Percentiles rank a stretch among this genome's conserved stretches.
phyloP scores from a whole-genome alignment of 2,888 invertebrate species.

The Pristionchus japonicus region DNA sequence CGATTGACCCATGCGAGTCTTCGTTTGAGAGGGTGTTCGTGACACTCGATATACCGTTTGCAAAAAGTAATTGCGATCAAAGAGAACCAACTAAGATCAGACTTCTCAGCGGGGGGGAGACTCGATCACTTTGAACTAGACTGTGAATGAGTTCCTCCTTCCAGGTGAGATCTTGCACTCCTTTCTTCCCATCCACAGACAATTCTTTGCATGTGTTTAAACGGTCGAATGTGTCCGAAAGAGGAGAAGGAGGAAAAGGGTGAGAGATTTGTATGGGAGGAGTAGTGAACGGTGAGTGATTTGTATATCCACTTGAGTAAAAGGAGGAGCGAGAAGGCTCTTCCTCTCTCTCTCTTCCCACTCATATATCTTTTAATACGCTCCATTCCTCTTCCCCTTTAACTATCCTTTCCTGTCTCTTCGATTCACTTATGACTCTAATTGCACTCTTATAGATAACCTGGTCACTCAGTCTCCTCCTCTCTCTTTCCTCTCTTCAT shows the following conservation, averaged over 20 bases:
- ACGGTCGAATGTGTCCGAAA: slow-evolving; percentile 20
- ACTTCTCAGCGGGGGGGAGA: neutral
- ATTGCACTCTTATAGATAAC: slow-evolving; percentile 44
- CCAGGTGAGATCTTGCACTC: neutral
- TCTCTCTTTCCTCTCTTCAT: neutral
- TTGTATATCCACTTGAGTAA: slow-evolving; percentile 43
- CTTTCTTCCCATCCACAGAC: slow-evolving; percentile 6
- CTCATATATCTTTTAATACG: slow-evolving; percentile 29
- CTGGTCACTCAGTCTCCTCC: slow-evolving; percentile 32
- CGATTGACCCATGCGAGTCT: neutral
- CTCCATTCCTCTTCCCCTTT: neutral
- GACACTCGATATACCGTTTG: neutral
- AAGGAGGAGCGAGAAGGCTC: slow-evolving; percentile 30
- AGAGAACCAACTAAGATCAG: neutral
- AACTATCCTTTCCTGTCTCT: neutral
- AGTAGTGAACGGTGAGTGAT: slow-evolving; percentile 41
- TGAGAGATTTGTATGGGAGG: slow-evolving; percentile 9
- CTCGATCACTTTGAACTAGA: neutral
- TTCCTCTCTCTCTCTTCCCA: neutral
- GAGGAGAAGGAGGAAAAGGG: slow-evolving; percentile 8
- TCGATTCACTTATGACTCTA: slow-evolving; percentile 38
- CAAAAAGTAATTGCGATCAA: slow-evolving; percentile 19
- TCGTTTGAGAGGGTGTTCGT: slow-evolving; percentile 25
- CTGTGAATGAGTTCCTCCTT: neutral
- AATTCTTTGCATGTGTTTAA: slow-evolving; percentile 36